Conservation (phyloP, 2,888 invertebrate genomes). For the Spodoptera littoralis region DNA sequence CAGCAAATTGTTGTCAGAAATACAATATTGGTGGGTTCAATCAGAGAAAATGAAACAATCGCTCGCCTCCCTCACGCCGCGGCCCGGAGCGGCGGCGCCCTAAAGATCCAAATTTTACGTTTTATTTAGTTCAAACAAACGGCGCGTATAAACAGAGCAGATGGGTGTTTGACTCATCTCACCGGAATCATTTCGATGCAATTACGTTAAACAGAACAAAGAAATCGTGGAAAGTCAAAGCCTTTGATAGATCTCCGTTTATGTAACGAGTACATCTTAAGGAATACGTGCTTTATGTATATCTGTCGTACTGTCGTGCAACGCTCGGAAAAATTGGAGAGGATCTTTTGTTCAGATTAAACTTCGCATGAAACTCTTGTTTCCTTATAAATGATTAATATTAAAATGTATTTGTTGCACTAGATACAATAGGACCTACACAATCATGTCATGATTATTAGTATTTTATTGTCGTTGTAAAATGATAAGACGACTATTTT, state of each 20-base stretch:
- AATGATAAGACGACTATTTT: too few relatives aligned
- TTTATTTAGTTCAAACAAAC: constrained; percentile 55
- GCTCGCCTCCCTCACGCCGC: constrained; percentile 8
- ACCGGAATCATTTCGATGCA: constrained; percentile 55
- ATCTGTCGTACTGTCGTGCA: constrained; percentile 3
- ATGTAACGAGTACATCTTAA: constrained; percentile 19
- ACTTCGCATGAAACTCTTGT: constrained; percentile 1
- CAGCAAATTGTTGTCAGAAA: constrained; percentile 60
- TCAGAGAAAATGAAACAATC: constrained; percentile 68
- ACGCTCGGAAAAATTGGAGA: constrained; percentile 1
- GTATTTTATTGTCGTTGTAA: too few relatives aligned
- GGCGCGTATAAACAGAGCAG: constrained; percentile 40
- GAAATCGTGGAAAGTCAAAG: constrained; percentile 43
- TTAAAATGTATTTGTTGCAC: not conserved
- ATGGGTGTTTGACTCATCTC: constrained; percentile 50
- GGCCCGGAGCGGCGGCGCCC: constrained; percentile 20
- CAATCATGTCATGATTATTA: too few relatives aligned
- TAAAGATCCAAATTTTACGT: constrained; percentile 42
- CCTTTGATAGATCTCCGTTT: constrained; percentile 46
- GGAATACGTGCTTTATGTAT: constrained; percentile 16
- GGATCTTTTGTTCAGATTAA: constrained; percentile 18
- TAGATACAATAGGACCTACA: too few relatives aligned
- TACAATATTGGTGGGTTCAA: constrained; percentile 71
- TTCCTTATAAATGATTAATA: not conserved
- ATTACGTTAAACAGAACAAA: constrained; percentile 58